Evolutionary conservation across 1,140 invertebrate genomes (phyloP).

Genomic region (Ceratina australensis): DNA sequence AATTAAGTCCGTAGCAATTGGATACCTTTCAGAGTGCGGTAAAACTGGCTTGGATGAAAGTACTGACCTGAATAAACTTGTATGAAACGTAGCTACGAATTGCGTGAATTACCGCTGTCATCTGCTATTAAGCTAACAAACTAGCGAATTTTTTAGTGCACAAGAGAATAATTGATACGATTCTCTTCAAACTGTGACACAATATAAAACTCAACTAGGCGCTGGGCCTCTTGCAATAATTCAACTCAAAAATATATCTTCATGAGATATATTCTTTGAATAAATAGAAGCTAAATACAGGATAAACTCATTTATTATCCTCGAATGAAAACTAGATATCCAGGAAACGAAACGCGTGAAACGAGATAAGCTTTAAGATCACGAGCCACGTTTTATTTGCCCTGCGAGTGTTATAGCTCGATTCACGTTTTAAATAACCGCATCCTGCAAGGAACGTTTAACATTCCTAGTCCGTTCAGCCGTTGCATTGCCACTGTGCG

Average conservation of each 20-base stretch:
- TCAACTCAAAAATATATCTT: no score
- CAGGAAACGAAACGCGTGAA: no score
- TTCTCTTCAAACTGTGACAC: background rate
- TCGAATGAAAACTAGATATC: no score
- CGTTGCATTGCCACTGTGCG: background rate
- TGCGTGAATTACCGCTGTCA: constrained; percentile 12
- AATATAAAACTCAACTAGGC: background rate
- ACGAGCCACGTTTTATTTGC: no score
- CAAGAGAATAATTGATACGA: background rate
- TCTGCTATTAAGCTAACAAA: constrained; percentile 3
- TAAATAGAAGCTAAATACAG: no score
- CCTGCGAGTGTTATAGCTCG: no score
- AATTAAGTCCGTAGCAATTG: background rate
- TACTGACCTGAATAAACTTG: constrained; percentile 15
- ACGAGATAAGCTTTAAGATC: no score
- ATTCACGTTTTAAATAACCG: background rate
- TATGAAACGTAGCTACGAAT: background rate
- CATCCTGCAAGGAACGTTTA: constrained; percentile 4
- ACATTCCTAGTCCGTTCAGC: constrained; percentile 3
- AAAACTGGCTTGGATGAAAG: constrained; percentile 5
- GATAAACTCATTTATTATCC: no score
- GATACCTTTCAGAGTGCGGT: background rate
- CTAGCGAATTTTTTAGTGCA: background rate
- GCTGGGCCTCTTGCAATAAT: no score
- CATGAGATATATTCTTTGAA: no score